Conservation (phyloP, 64 coral and sea anemone genomes). For the Platygyra sinensis region DNA sequence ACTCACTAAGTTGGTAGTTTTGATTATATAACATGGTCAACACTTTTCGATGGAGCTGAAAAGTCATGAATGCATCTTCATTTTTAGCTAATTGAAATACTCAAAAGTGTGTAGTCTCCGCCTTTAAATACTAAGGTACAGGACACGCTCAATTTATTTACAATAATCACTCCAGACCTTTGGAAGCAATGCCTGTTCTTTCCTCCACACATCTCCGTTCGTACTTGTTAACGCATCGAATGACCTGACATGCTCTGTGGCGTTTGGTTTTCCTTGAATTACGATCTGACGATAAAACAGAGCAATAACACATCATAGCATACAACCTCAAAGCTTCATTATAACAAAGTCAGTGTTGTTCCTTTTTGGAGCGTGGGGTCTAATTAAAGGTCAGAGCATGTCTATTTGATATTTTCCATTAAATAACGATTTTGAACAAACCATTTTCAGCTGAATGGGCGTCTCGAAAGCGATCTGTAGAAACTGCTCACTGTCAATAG, state of each 20-base stretch:
- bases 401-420: neutral
- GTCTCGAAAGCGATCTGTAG: neutral
- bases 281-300: neutral
- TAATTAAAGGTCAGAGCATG: neutral
- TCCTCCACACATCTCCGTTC: conserved; percentile 1
- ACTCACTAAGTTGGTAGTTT: too few species aligned
- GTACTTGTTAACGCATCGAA: conserved; percentile 6
- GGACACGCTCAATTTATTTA: neutral
- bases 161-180: neutral
- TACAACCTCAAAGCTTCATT: neutral
- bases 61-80: too few species aligned
- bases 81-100: too few species aligned
- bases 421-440: neutral
- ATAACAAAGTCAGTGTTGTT: neutral
- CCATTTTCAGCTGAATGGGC: neutral
- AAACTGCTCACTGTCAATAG: conserved; percentile 19
- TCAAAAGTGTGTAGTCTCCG: too few species aligned
- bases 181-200: neutral
- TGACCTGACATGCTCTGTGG: neutral
- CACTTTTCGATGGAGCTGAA: too few species aligned
- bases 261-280: conserved; percentile 12
- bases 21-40: too few species aligned
- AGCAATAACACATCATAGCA: neutral
- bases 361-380: neutral
- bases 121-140: too few species aligned